Percentiles rank a stretch among this genome's conserved stretches.
Evolutionary conservation across 92 coral and sea anemone genomes (phyloP).

Genomic region (Bergia puertoricense): DNA sequence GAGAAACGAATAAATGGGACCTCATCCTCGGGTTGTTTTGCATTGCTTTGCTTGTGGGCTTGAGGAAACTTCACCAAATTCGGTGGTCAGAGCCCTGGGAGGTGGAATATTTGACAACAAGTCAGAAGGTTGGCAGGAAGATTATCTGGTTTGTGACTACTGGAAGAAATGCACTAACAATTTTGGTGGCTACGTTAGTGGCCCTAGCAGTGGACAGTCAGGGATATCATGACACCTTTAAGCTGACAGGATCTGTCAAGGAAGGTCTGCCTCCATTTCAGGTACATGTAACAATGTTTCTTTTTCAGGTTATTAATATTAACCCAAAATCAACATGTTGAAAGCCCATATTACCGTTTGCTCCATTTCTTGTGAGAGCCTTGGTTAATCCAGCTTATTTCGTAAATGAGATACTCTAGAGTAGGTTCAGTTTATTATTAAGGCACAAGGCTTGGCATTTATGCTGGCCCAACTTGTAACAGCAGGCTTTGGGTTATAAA

Average conservation of each 20-base stretch:
- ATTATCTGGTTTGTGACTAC: conserved; percentile 80
- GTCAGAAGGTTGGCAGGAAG: conserved; percentile 77
- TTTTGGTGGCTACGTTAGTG: conserved; percentile 68
- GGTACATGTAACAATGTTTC: conserved; percentile 73
- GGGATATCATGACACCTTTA: conserved; percentile 54
- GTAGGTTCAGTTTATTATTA: too few relatives aligned
- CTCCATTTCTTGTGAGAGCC: too few relatives aligned
- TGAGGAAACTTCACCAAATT: conserved; percentile 61
- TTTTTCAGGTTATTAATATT: too few relatives aligned
- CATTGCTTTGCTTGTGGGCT: conserved; percentile 58
- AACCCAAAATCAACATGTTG: too few relatives aligned
- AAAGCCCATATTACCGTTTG: too few relatives aligned
- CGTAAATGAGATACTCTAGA: too few relatives aligned
- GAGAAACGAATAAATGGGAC: conserved; percentile 81
- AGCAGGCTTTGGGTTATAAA: too few relatives aligned
- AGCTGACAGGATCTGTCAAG: conserved; percentile 66
- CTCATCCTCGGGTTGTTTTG: conserved; percentile 72
- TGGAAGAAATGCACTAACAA: conserved; percentile 89
- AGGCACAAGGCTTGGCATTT: too few relatives aligned
- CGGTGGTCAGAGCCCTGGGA: conserved; percentile 70
- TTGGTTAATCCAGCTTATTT: too few relatives aligned
- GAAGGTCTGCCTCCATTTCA: conserved; percentile 80
- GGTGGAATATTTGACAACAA: conserved; percentile 48
- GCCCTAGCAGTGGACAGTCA: conserved; percentile 66
- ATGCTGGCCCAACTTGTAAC: too few relatives aligned